Evolutionary conservation across 2,113 vertebrate genomes (phyloP).

Genomic region (Pteruthius melanotis): DNA sequence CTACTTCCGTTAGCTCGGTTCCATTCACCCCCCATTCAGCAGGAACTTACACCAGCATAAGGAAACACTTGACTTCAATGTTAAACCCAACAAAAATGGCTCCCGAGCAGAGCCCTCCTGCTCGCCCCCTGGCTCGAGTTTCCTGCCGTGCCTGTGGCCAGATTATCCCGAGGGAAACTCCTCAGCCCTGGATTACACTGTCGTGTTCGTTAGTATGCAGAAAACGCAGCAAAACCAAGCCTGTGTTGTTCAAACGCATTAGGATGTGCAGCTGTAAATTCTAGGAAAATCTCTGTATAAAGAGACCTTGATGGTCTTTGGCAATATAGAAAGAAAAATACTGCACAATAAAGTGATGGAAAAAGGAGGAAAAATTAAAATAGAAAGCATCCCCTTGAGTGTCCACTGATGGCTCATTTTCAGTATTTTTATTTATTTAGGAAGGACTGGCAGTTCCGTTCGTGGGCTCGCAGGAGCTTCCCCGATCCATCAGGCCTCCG

Average conservation of each 20-base stretch:
- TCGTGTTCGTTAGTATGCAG: neutral
- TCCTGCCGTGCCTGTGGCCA: neutral
- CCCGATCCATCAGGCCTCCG: accelerated
- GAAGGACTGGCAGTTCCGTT: neutral
- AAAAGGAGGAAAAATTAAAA: neutral
- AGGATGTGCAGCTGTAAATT: neutral
- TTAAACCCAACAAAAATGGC: neutral
- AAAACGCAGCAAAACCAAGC: neutral
- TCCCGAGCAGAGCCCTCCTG: neutral
- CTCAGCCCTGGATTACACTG: neutral
- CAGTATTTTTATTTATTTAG: neutral
- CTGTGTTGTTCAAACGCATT: neutral
- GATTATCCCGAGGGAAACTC: neutral
- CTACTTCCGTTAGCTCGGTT: neutral
- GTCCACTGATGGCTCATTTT: neutral
- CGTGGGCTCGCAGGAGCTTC: accelerated
- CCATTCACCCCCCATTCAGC: neutral
- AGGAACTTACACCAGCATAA: neutral
- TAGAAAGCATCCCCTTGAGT: neutral
- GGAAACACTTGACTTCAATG: neutral
- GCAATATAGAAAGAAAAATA: neutral
- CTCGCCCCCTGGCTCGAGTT: accelerated
- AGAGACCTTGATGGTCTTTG: neutral
- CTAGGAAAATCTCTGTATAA: neutral
- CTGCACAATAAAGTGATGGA: neutral